Conservation (phyloP, 1,140 invertebrate genomes). For the Ladona fulva region DNA sequence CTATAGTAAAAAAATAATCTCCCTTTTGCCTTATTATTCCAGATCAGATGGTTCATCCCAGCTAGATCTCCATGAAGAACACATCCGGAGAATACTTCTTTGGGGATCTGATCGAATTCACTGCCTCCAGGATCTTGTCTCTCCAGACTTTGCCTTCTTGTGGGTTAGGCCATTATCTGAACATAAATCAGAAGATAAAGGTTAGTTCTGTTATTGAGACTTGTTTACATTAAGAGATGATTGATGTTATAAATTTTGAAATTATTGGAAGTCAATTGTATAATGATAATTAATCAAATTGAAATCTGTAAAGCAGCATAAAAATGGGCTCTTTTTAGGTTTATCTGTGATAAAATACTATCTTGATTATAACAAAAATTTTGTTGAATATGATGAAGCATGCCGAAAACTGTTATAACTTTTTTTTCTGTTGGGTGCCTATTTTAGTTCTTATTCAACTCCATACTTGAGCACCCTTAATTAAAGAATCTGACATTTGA, state of each 20-base stretch:
- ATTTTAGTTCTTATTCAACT: no score
- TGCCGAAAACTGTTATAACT: no score
- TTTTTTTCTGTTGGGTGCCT: no score
- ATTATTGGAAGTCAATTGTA: background rate
- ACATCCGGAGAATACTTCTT: background rate
- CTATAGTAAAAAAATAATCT: no score
- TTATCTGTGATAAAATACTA: no score
- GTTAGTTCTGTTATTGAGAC: background rate
- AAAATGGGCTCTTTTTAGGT: no score
- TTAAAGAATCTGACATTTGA: no score
- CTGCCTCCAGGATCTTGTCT: background rate
- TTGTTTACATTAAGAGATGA: background rate
- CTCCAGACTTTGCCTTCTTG: background rate
- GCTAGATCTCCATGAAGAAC: background rate
- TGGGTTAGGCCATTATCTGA: background rate
- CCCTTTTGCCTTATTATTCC: background rate
- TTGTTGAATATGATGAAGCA: background rate
- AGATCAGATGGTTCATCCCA: background rate
- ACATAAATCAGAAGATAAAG: background rate
- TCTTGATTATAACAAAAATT: background rate
- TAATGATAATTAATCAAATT: background rate
- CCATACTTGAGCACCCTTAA: no score
- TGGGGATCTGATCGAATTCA: background rate
- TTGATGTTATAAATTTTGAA: background rate
- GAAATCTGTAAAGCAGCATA: no score